phyloP scores from a whole-genome alignment of 2,888 invertebrate genomes.

The Ypsolopha scabrella region DNA sequence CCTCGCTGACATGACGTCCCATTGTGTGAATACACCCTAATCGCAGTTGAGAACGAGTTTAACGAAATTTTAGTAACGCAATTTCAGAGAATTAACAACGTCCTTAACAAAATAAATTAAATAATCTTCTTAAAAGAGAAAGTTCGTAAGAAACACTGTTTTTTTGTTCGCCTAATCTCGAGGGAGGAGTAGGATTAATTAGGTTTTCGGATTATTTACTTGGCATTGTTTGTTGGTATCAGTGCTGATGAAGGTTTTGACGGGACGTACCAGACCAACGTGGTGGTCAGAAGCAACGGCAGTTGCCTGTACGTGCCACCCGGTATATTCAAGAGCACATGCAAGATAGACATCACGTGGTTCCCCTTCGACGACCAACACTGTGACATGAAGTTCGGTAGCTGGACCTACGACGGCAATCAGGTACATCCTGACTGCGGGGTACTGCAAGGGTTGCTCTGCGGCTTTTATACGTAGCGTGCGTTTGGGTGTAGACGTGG shows the following conservation, averaged over 20 bases:
- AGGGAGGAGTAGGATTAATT: neutral
- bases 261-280: constrained; percentile 99
- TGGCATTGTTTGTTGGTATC: constrained; percentile 38
- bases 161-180: neutral
- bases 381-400: constrained; percentile 99
- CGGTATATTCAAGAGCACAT: constrained; percentile 99
- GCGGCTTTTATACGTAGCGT: neutral
- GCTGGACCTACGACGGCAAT: constrained; percentile 99
- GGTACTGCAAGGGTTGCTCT: neutral
- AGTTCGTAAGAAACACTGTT: no score
- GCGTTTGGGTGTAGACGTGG: neutral
- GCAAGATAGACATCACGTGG: constrained; percentile 99
- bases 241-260: constrained; percentile 99
- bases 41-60: no score
- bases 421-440: constrained; percentile 74
- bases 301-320: constrained; percentile 99
- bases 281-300: constrained; percentile 98
- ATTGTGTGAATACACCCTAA: no score
- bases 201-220: neutral
- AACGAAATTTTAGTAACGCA: no score
- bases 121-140: no score
- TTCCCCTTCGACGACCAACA: constrained; percentile 99
- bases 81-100: no score
- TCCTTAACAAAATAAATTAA: no score
- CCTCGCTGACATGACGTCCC: no score